Conservation (phyloP, 1,140 invertebrate species). For the Dreissena polymorpha region DNA sequence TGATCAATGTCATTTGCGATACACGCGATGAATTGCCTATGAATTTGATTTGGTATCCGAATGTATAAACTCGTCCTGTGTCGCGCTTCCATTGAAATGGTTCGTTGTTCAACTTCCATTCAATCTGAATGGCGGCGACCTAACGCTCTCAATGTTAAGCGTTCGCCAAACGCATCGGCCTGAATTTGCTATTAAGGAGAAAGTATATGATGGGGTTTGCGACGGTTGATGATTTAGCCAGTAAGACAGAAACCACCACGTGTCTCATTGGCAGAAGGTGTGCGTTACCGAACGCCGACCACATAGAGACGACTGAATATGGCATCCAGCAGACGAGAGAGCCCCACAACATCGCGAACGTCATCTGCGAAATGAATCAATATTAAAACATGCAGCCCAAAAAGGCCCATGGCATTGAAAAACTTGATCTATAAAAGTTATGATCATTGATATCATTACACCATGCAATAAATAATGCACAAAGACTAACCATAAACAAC, state of each 20-base stretch:
- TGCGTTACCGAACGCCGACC: conserved; percentile 44
- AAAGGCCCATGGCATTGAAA: too few species aligned
- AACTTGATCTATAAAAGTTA: too few species aligned
- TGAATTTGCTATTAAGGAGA: background rate
- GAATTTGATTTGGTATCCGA: too few species aligned
- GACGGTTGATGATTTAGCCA: conserved; percentile 32
- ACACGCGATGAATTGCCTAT: too few species aligned
- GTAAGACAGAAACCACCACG: conserved; percentile 6
- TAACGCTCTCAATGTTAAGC: background rate
- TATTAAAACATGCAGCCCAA: too few species aligned
- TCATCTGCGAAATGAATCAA: conserved; percentile 47
- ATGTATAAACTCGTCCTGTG: too few species aligned
- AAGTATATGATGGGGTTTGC: background rate
- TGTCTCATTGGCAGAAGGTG: background rate
- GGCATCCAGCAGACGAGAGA: conserved; percentile 60
- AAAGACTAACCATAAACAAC: too few species aligned
- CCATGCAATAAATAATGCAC: too few species aligned
- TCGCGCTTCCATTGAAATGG: too few species aligned
- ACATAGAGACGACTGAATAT: conserved; percentile 61
- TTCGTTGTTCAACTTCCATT: too few species aligned
- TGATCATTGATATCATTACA: too few species aligned
- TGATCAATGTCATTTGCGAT: too few species aligned
- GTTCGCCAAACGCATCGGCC: conserved; percentile 7
- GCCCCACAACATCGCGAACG: conserved; percentile 49
- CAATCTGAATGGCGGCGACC: background rate